Percentiles rank a stretch among this genome's conserved stretches.
phyloP scores from a whole-genome alignment of 2,888 invertebrate genomes.

The Toxonevra muliebris region DNA sequence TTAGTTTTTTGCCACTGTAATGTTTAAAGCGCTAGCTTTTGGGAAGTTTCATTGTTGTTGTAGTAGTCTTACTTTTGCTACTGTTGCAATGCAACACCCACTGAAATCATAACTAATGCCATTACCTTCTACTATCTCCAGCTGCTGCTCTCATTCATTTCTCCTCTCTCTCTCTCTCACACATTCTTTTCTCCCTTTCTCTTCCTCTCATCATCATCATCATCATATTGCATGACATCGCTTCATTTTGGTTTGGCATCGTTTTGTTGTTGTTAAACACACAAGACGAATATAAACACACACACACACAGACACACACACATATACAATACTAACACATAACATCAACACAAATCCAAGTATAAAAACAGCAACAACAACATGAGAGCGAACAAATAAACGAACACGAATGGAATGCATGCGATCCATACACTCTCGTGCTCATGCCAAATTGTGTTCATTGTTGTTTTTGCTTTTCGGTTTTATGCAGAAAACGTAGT shows the following conservation, averaged over 20 bases:
- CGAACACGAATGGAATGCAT: neutral
- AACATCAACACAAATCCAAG: constrained; percentile 8
- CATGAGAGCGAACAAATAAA: neutral
- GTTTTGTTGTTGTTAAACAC: constrained; percentile 12
- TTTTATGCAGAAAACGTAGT: constrained; percentile 19
- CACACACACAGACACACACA: constrained; percentile 13
- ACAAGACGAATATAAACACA: constrained; percentile 18
- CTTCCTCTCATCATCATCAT: neutral
- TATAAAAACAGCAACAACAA: constrained; percentile 16
- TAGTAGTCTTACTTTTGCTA: too few relatives aligned
- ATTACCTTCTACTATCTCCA: too few relatives aligned
- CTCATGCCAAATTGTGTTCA: constrained; percentile 26
- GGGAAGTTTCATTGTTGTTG: too few relatives aligned
- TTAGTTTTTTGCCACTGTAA: too few relatives aligned
- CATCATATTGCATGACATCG: constrained; percentile 11
- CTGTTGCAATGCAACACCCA: too few relatives aligned
- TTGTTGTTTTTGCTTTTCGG: constrained; percentile 24
- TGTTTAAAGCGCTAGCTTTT: too few relatives aligned
- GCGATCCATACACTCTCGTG: too few relatives aligned
- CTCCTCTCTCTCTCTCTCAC: neutral
- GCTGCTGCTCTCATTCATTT: neutral
- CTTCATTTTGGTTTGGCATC: constrained; percentile 18
- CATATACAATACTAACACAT: neutral
- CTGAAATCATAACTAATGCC: too few relatives aligned
- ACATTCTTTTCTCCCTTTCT: neutral